Evolutionary conservation across 2,888 invertebrate species (phyloP).

Genomic region (Ceraclea dissimilis): DNA sequence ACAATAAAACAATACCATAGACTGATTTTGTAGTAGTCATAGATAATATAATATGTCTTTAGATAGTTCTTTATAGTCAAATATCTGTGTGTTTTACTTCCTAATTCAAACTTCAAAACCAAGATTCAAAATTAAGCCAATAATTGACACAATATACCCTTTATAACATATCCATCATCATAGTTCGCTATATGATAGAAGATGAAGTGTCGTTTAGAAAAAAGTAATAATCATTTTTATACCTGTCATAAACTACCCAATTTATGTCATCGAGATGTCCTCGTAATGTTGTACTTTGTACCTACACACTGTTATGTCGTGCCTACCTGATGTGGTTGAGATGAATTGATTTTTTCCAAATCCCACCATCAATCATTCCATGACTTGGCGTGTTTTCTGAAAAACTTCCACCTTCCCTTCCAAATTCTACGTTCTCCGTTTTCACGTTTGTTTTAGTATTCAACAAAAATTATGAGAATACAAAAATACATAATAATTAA

Average conservation of each 20-base stretch:
- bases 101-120: too few species aligned
- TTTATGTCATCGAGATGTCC: constrained; percentile 2
- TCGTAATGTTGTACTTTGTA: background rate
- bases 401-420: background rate
- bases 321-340: background rate
- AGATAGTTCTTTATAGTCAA: too few species aligned
- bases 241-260: background rate
- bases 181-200: too few species aligned
- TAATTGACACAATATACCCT: too few species aligned
- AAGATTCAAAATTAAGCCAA: too few species aligned
- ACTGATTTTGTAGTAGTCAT: too few species aligned
- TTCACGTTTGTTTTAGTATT: background rate
- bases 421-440: background rate
- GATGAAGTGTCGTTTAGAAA: background rate
- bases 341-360: constrained; percentile 8
- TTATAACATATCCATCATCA: too few species aligned
- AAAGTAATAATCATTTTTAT: constrained; percentile 1
- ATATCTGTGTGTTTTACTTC: too few species aligned
- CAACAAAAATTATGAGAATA: too few species aligned
- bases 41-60: too few species aligned
- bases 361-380: constrained; percentile 3
- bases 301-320: background rate
- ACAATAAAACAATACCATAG: too few species aligned
- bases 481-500: too few species aligned
- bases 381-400: constrained; percentile 1